A percentile compares a stretch with the other conserved stretches of the same genome.
Conservation (phyloP, 92 coral and sea anemone species). For the Phenganax marumi region DNA sequence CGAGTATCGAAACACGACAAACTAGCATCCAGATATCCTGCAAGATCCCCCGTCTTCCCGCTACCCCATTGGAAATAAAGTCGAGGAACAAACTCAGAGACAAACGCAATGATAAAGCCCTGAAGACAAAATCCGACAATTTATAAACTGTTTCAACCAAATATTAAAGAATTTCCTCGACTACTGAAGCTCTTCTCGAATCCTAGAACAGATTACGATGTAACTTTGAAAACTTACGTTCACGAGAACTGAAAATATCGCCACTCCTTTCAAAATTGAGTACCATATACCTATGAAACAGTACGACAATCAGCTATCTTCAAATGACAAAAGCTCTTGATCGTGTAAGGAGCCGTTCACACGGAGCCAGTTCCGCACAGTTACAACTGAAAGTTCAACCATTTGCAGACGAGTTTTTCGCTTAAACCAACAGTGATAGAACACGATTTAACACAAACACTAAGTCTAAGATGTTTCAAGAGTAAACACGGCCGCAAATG, state of each 20-base stretch:
- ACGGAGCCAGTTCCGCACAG: no score
- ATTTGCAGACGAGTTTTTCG: no score
- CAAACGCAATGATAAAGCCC: slow-evolving; percentile 96
- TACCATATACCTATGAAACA: slow-evolving; percentile 82
- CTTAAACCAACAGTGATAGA: no score
- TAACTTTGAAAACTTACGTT: slow-evolving; percentile 65
- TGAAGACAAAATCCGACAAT: slow-evolving; percentile 4
- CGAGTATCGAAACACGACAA: slow-evolving; percentile 76
- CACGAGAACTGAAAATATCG: slow-evolving; percentile 88
- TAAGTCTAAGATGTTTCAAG: no score
- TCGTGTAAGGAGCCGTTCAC: no score
- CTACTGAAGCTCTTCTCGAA: no score
- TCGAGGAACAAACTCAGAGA: slow-evolving; percentile 95
- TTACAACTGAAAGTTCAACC: no score
- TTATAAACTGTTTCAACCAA: neutral
- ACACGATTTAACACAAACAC: no score
- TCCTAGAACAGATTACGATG: neutral
- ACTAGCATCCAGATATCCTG: slow-evolving; percentile 75
- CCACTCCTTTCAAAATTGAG: slow-evolving; percentile 81
- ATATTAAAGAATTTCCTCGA: neutral
- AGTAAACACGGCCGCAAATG: no score
- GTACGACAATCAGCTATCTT: neutral
- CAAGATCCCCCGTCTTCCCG: slow-evolving; percentile 53
- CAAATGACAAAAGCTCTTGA: no score
- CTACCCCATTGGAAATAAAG: slow-evolving; percentile 71